Conservation (phyloP, 2,888 invertebrate genomes). For the Nephrocerus scutellatus region DNA sequence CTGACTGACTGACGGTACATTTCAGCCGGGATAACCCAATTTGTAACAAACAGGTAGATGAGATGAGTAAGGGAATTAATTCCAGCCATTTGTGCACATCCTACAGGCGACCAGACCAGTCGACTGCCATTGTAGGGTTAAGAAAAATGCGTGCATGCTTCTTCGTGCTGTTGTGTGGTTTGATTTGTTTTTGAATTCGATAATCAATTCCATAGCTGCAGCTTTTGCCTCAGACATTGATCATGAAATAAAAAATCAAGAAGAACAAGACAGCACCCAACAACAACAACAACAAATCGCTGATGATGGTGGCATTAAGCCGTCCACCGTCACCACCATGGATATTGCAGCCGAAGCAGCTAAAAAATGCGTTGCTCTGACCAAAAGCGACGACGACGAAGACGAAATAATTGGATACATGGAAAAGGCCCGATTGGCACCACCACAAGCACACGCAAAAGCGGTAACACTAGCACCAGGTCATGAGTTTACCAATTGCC, state of each 20-base stretch:
- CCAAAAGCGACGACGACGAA: constrained; percentile 22
- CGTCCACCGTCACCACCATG: no score
- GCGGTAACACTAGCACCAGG: constrained; percentile 2
- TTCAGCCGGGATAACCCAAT: no score
- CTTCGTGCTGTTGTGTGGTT: no score
- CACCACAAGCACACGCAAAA: constrained; percentile 1
- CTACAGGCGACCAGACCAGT: no score
- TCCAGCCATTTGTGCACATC: no score
- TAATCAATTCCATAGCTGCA: constrained; percentile 1
- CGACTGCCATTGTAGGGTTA: no score
- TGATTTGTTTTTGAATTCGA: no score
- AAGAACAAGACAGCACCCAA: neutral
- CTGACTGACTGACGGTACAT: no score
- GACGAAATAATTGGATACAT: constrained; percentile 27
- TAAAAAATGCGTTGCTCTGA: constrained; percentile 18
- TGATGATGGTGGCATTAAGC: no score
- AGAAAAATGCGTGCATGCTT: no score
- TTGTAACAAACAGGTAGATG: no score
- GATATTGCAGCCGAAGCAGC: constrained; percentile 13
- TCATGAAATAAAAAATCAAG: neutral
- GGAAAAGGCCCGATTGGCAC: constrained; percentile 17
- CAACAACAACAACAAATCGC: constrained; percentile 4
- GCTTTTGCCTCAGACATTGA: constrained; percentile 1
- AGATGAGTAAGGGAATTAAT: no score
- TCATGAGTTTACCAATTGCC: constrained; percentile 22